A percentile compares a stretch with the other conserved stretches of the same genome.
phyloP scores from a whole-genome alignment of 2,113 vertebrate species.

The Chiloscyllium plagiosum region DNA sequence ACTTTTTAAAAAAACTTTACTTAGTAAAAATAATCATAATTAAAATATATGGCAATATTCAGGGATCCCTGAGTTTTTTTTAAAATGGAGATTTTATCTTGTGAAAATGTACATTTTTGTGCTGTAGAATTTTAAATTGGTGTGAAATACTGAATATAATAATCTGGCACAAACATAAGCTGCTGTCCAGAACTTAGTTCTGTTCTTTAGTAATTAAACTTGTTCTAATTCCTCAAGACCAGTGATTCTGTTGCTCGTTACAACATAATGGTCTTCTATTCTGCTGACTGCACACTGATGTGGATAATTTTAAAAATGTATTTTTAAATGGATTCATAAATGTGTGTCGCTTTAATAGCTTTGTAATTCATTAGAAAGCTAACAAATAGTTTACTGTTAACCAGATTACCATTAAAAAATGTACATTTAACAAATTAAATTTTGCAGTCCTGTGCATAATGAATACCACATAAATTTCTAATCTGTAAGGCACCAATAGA shows the following conservation, averaged over 20 bases:
- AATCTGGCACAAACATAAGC: not conserved
- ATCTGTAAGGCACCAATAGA: constrained; percentile 33
- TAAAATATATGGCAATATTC: constrained; percentile 7
- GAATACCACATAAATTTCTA: constrained; percentile 33
- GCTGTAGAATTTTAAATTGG: not conserved
- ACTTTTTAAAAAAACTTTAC: not conserved
- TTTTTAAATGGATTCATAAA: not conserved
- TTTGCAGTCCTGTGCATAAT: constrained; percentile 34
- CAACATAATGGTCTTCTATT: not conserved
- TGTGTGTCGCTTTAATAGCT: too few relatives aligned
- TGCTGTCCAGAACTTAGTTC: not conserved
- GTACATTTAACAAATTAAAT: constrained; percentile 28
- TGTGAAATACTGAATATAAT: not conserved
- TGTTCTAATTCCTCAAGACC: not conserved
- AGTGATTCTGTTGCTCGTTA: not conserved
- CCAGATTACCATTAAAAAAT: constrained; percentile 11
- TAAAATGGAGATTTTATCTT: not conserved
- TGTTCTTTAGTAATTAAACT: not conserved
- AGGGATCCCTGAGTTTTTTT: constrained; percentile 18
- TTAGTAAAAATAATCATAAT: not conserved
- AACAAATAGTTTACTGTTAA: constrained; percentile 5
- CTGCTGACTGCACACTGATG: not conserved
- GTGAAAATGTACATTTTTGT: not conserved
- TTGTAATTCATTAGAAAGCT: not conserved
- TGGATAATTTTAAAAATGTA: not conserved